Conservation (phyloP, 2,113 vertebrate species). For the Thinocorus orbignyianus region DNA sequence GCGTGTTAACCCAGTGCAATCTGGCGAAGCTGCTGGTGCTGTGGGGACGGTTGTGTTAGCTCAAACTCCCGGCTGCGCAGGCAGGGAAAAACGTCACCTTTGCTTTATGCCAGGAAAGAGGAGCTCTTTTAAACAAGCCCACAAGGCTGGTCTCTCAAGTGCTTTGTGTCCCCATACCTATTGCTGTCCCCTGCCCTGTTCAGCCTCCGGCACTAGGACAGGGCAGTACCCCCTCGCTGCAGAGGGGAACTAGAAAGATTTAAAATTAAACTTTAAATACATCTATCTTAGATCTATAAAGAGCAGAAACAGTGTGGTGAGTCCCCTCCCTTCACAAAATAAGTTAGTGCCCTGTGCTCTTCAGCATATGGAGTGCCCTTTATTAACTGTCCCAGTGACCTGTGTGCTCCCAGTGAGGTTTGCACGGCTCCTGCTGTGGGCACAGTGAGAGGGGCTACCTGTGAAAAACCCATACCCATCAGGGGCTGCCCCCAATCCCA, state of each 20-base stretch:
- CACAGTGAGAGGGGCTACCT: background rate
- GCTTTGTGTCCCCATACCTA: fast-evolving
- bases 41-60: background rate
- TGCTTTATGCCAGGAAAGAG: background rate
- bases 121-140: fast-evolving
- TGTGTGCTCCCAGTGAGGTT: background rate
- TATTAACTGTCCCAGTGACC: fast-evolving
- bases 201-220: fast-evolving
- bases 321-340: background rate
- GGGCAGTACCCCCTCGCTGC: background rate
- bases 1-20: background rate
- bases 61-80: background rate
- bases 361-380: fast-evolving
- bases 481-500: fast-evolving
- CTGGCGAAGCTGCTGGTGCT: background rate
- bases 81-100: background rate
- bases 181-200: fast-evolving
- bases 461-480: fast-evolving
- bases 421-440: fast-evolving
- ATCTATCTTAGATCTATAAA: no score
- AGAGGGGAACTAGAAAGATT: background rate
- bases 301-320: fast-evolving
- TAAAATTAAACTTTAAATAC: background rate
- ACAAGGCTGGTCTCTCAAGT: fast-evolving
- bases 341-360: background rate